Conservation (phyloP, 2,113 vertebrate genomes). For the Tyto alba region DNA sequence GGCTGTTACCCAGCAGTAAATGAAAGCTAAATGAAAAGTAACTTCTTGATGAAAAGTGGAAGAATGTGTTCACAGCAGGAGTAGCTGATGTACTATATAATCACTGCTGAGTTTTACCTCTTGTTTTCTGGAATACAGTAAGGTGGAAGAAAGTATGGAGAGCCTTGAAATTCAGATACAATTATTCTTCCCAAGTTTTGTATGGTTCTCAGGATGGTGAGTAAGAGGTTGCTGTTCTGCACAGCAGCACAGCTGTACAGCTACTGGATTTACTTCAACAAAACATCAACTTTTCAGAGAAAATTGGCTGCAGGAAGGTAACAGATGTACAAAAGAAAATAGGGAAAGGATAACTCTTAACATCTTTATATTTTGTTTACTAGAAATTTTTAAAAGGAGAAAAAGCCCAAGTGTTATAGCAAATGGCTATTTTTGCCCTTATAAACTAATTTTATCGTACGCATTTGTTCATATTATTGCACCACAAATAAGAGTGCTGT, state of each 20-base stretch:
- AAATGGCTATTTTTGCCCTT: not conserved
- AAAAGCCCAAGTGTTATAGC: not conserved
- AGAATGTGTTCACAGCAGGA: not conserved
- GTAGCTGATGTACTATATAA: not conserved
- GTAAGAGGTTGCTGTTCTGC: slow-evolving; percentile 34
- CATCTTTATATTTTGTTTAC: slow-evolving; percentile 34
- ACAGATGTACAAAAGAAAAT: slow-evolving; percentile 36
- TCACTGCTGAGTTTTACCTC: not conserved
- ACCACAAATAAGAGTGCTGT: not conserved
- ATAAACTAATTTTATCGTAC: not conserved
- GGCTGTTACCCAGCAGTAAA: not conserved
- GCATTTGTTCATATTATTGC: not conserved
- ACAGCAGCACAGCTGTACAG: slow-evolving; percentile 33
- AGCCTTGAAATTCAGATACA: slow-evolving; percentile 1
- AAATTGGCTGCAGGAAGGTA: slow-evolving; percentile 26
- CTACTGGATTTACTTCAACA: slow-evolving; percentile 48
- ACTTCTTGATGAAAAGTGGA: not conserved
- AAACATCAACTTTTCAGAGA: slow-evolving; percentile 25
- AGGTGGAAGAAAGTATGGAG: not conserved
- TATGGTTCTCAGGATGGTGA: slow-evolving; percentile 20
- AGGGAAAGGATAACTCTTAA: slow-evolving; percentile 3
- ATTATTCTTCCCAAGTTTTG: slow-evolving; percentile 6
- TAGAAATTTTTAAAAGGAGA: not conserved
- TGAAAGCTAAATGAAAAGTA: not conserved
- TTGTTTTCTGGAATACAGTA: not conserved